phyloP scores from a whole-genome alignment of 2,888 invertebrate species.

The Ganaspis brasiliensis region DNA sequence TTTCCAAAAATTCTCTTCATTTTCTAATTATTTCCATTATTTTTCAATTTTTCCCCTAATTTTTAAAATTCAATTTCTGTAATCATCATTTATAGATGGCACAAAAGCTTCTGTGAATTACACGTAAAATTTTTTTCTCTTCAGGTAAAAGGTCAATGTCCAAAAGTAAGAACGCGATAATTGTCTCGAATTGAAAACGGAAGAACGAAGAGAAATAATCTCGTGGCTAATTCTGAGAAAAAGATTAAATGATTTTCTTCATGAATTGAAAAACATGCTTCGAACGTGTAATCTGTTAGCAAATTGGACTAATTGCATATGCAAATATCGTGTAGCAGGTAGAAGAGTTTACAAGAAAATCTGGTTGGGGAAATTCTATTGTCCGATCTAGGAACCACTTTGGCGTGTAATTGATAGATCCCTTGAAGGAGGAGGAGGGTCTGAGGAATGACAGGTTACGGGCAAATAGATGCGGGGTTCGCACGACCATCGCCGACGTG shows the following conservation, averaged over 20 bases:
- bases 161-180: too few species aligned
- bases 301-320: conserved; percentile 74
- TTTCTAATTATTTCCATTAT: too few species aligned
- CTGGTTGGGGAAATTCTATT: conserved; percentile 73
- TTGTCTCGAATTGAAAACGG: too few species aligned
- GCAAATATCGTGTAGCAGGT: conserved; percentile 64
- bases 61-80: too few species aligned
- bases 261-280: conserved; percentile 53
- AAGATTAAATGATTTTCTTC: background rate
- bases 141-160: too few species aligned
- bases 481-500: conserved; percentile 77
- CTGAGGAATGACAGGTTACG: conserved; percentile 78
- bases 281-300: conserved; percentile 57
- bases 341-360: conserved; percentile 45
- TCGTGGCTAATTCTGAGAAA: background rate
- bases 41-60: too few species aligned
- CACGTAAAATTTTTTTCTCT: too few species aligned
- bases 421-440: conserved; percentile 70
- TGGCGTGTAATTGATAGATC: conserved; percentile 77
- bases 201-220: too few species aligned
- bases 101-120: too few species aligned
- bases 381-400: conserved; percentile 77
- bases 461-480: conserved; percentile 73
- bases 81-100: too few species aligned
- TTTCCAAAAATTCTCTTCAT: too few species aligned